phyloP scores from a whole-genome alignment of 53 echinoderm and acorn worm species.

The Mesocentrotus franciscanus region DNA sequence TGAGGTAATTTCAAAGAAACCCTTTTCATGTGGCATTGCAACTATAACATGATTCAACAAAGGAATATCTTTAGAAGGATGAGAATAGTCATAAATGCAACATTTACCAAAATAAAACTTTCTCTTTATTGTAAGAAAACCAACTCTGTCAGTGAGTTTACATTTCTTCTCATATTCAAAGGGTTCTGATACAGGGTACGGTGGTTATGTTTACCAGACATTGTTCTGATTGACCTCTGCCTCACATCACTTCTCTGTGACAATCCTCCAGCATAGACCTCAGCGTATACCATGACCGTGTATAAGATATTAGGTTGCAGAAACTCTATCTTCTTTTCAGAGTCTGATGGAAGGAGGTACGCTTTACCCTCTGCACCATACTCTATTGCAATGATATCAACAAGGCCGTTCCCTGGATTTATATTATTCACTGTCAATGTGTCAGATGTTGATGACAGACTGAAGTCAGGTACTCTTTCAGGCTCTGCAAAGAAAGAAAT shows the following conservation, averaged over 20 bases:
- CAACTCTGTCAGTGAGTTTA: too few relatives aligned
- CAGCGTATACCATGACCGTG: background rate
- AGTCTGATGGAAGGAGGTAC: background rate
- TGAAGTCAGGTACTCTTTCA: background rate
- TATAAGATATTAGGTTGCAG: background rate
- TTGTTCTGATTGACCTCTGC: background rate
- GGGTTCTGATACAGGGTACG: background rate
- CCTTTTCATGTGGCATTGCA: background rate
- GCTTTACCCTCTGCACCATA: background rate
- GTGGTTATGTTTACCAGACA: background rate
- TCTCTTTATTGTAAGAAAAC: background rate
- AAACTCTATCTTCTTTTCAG: constrained; percentile 42
- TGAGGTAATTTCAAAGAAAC: background rate
- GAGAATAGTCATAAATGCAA: background rate
- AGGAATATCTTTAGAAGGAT: background rate
- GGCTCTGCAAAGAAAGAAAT: background rate
- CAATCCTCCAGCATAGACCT: constrained; percentile 11
- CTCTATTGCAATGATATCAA: constrained; percentile 12
- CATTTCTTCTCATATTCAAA: background rate
- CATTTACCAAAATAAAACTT: background rate
- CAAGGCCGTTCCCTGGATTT: background rate
- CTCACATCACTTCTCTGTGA: background rate
- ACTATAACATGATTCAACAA: background rate
- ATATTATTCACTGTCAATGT: background rate
- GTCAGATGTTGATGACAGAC: background rate